Base-by-base conservation (phyloP, 2,113 vertebrate genomes). In the Stigmatopora argus region DNA sequence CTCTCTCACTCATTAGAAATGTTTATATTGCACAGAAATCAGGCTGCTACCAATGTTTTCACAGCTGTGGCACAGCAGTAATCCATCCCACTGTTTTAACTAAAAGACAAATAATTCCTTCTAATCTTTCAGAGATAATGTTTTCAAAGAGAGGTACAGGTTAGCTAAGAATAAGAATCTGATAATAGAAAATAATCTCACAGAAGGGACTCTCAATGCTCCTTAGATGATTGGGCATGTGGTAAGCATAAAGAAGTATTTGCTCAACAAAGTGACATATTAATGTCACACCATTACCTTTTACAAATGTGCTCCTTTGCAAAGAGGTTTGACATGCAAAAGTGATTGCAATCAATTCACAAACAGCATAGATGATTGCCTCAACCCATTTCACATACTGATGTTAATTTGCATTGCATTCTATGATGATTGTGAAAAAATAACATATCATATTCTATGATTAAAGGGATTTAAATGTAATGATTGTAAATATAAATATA, bases 51-150 rank as follows among this genome's bases (percentile, higher is more conserved):
- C 71, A 64, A 18, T 63, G 71, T 68, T 81, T 70, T 83, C 81
- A 78, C 80, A 83, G 79, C 48, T 38, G 69, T 56, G 81, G 72
- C 79, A 79, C 65, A 85, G 75, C 75, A 66, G 68, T 86, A 87
- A 89, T 87, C 85, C 82, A 74, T 83, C 78, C 80, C 80, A 83
- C 78, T 71, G 82, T 84, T 83, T 84, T 75, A 76, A 74, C 75
- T 79, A 72, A 84, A 89, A 83, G 80, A 82, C 82, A 75, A 77
- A 77, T 83, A 87, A 87, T 87, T 85, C 85, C 80, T 70, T 81
- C 74, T 88, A 85, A 89, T 89, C 85, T 86, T 86, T 67, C 73
- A 74, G 80, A 78, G 82, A 83, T 86, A 84, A 87, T 83, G 81
- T 84, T 83, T 86, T 78, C 74, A 82, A 87, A 81, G 80, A 70